Conservation (phyloP, 2,113 vertebrate species). For the Apodemus speciosus region DNA sequence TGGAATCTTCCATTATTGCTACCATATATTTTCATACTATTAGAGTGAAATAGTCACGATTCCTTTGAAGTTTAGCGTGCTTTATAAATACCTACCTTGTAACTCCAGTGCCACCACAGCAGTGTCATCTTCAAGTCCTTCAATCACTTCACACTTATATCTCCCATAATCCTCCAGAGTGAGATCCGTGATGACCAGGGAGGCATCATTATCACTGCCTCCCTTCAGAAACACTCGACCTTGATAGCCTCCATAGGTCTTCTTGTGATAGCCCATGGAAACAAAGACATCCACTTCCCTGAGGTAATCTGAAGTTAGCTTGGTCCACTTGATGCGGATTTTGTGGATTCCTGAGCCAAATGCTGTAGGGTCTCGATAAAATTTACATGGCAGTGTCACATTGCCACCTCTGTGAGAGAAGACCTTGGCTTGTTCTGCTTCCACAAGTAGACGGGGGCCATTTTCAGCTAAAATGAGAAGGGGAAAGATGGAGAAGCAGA, state of each 20-base stretch:
- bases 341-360: conserved; percentile 84
- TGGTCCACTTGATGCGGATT: conserved; percentile 94
- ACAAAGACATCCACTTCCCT: conserved; percentile 91
- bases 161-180: conserved; percentile 90
- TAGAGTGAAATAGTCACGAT: neutral
- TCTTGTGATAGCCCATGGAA: conserved; percentile 93
- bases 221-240: conserved; percentile 87
- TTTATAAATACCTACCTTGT: conserved; percentile 81
- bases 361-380: conserved; percentile 80
- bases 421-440: conserved; percentile 90
- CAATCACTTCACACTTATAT: conserved; percentile 94
- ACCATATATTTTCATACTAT: neutral
- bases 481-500: neutral
- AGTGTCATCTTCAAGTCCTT: conserved; percentile 89
- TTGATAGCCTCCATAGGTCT: conserved; percentile 89
- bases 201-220: conserved; percentile 87
- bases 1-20: neutral
- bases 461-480: conserved; percentile 85
- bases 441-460: conserved; percentile 90
- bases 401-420: conserved; percentile 89
- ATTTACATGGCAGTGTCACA: conserved; percentile 92
- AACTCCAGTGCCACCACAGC: conserved; percentile 89
- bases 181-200: conserved; percentile 89
- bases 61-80: fast-evolving
- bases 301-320: conserved; percentile 89